These are phyloP conservation scores for Lonchura striata DNA, from an alignment of 2,113 vertebrate species.

Conservation along the genomic window DNA sequence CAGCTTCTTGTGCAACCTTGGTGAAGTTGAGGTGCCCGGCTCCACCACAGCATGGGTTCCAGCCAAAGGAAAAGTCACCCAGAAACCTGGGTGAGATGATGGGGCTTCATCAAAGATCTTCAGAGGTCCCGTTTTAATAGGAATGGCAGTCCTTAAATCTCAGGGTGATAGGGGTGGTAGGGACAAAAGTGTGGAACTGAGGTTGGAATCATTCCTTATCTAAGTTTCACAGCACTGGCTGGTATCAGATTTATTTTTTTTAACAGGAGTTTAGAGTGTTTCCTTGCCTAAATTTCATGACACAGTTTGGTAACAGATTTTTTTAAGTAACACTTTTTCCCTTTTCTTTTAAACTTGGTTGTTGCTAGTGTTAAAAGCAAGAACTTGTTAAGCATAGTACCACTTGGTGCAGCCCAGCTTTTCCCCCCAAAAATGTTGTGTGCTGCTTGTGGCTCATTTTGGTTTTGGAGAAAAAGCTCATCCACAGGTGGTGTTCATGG, in stretches of 20 bases:
- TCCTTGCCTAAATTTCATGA: not conserved
- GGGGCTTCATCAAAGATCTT: not conserved
- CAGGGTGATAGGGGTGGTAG: fast-evolving
- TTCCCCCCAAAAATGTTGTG: fast-evolving
- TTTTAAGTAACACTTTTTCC: not conserved
- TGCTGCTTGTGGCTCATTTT: not conserved
- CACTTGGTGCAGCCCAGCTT: not conserved
- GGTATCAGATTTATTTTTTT: not conserved
- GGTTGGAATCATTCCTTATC: not conserved
- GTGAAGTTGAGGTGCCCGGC: not conserved
- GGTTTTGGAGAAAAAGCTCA: not conserved
- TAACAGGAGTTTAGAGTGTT: not conserved
- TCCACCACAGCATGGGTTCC: not conserved
- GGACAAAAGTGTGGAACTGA: not conserved
- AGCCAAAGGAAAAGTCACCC: not conserved
- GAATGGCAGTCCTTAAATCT: not conserved
- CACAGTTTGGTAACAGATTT: not conserved
- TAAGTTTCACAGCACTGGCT: not conserved
- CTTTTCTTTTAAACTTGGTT: not conserved
- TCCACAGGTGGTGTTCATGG: fast-evolving
- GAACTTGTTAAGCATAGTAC: not conserved
- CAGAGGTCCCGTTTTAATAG: not conserved
- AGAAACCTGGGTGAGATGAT: not conserved
- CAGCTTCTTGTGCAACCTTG: not conserved
- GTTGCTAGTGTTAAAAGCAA: not conserved